Evolutionary conservation across 2,888 invertebrate genomes (phyloP).

Genomic region (Dynastes tityus): DNA sequence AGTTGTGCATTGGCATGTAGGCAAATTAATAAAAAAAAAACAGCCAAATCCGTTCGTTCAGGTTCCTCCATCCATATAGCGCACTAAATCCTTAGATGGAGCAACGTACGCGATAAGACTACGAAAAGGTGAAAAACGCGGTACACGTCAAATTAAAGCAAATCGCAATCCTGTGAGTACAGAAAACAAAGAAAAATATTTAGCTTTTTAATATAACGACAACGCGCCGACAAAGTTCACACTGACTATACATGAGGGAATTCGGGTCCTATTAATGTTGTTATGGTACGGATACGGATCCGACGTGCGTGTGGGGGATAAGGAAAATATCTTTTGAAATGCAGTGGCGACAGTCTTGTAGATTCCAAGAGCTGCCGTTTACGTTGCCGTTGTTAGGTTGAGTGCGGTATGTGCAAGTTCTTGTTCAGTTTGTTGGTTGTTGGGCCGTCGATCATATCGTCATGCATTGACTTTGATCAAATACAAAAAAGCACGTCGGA

Average conservation of each 20-base stretch:
- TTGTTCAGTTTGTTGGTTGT: neutral
- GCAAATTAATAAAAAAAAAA: neutral
- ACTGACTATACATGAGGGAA: slow-evolving; percentile 58
- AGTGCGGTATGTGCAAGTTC: neutral
- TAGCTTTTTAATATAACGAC: slow-evolving; percentile 48
- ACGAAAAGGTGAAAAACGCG: slow-evolving; percentile 8
- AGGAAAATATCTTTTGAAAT: slow-evolving; percentile 48
- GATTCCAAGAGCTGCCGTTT: slow-evolving; percentile 31
- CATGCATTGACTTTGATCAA: too few species aligned
- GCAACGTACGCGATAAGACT: neutral
- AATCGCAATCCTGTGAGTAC: neutral
- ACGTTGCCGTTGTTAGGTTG: slow-evolving; percentile 7
- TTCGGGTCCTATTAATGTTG: slow-evolving; percentile 58
- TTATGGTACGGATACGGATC: slow-evolving; percentile 54
- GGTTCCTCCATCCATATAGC: neutral
- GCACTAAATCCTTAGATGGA: slow-evolving; percentile 4
- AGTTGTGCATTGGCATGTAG: neutral
- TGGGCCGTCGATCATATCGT: too few species aligned
- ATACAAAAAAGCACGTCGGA: too few species aligned
- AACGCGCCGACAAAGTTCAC: slow-evolving; percentile 58
- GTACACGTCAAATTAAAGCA: slow-evolving; percentile 12
- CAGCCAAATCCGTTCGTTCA: neutral
- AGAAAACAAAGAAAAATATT: slow-evolving; percentile 22
- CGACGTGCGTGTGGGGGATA: slow-evolving; percentile 53
- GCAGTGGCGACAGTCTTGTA: slow-evolving; percentile 42